phyloP scores from a whole-genome alignment of 37 sponge, comb jelly and placozoan genomes.

The Aplysina aerophoba region DNA sequence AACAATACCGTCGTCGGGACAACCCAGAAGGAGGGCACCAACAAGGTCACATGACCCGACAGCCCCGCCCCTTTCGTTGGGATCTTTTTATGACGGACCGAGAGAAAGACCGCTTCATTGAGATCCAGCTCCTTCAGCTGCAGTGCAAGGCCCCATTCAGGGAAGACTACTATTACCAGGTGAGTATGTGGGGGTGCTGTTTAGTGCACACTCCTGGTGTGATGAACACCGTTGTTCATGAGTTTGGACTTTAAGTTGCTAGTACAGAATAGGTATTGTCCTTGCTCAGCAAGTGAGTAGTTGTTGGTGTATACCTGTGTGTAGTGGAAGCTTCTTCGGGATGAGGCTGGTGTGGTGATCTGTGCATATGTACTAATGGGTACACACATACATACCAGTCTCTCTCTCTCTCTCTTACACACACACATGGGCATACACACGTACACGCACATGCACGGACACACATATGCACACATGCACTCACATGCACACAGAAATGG shows the following conservation, averaged over 20 bases:
- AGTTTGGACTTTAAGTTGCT: neutral
- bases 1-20: neutral
- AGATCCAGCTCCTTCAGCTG: conserved; percentile 82
- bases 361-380: too few relatives aligned
- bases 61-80: neutral
- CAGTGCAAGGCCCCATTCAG: conserved; percentile 56
- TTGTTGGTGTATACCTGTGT: too few relatives aligned
- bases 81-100: conserved; percentile 77
- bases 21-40: neutral
- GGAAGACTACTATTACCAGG: conserved; percentile 94
- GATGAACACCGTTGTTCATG: too few relatives aligned
- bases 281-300: too few relatives aligned
- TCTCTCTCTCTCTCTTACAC: neutral
- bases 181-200: conserved; percentile 9
- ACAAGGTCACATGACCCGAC: neutral
- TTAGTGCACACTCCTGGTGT: neutral
- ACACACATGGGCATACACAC: neutral
- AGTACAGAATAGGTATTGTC: neutral
- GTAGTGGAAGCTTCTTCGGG: too few relatives aligned
- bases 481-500: neutral
- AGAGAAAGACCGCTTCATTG: conserved; percentile 91
- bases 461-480: neutral
- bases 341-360: too few relatives aligned
- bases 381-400: too few relatives aligned
- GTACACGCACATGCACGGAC: neutral